Evolutionary conservation across 2,888 invertebrate species (phyloP), one percentile per base, ranked within the genome.

Genomic region (Drosophila antonietae): DNA sequence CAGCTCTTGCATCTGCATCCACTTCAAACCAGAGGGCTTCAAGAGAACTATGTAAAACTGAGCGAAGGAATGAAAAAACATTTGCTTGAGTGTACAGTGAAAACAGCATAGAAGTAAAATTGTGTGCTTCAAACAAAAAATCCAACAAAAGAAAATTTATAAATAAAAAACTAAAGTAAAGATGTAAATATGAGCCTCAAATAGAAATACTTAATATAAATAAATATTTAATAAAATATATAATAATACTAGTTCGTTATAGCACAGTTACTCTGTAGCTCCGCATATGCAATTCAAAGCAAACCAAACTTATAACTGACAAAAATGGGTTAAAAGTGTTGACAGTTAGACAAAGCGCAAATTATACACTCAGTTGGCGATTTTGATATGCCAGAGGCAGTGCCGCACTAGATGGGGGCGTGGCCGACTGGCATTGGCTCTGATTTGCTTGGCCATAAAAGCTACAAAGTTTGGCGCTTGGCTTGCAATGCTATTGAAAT

Each of bases 301-400:
- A 55, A 73, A 68, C 70, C 70, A 75, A 81, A 80, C 80, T 78
- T 78, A 85, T 81, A 76, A 70, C 65, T 71, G 49, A 63, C 76
- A 71, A 73, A 83, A 86, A 84, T 86, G 84, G 84, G 84, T 84
- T 86, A 84, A 86, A 86, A 84, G 84, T 84, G 87, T 84, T 84
- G 84, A 84, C 84, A 86, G 82, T 86, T 79, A 82, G 72, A 82
- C 82, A 86, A 86, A 79, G 79, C 86, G 84, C 76, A 85, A 86
- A 86, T 85, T 85, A 84, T 83, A 84, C 84, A 73, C 77, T 80
- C 61, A 47, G 37, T 51, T 44, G 65, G 66, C 68, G 49, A 52
- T 73, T 75, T 69, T 78, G 68, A 69, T 68, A 73, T 78, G 67
- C 47, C 43, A 60, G 44, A 55, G 70, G 61, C 57, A 39, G 9